Conservation (phyloP, 37 sponge, comb jelly and placozoan species). For the Chondrilla cf. caribensis region DNA sequence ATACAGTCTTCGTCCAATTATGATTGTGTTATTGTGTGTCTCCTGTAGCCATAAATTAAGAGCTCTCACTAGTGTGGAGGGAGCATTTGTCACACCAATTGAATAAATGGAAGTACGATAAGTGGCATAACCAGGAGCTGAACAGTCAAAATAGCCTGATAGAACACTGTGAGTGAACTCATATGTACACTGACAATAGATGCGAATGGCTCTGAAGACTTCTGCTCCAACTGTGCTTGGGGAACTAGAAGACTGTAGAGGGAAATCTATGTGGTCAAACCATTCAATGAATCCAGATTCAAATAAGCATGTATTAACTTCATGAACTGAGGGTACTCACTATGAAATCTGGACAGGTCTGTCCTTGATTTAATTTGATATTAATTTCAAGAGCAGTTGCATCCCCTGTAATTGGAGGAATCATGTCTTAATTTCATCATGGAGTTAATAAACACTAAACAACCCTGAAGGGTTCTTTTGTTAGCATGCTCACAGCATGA, state of each 20-base stretch:
- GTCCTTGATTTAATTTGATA: not conserved
- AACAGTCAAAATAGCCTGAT: not conserved
- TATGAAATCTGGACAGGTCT: not conserved
- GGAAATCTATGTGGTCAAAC: no score
- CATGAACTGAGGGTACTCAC: not conserved
- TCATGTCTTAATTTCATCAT: no score
- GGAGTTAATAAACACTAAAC: no score
- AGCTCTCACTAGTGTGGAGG: not conserved
- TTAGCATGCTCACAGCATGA: no score
- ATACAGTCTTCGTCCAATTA: not conserved
- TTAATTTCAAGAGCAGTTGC: not conserved
- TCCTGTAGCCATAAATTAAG: not conserved
- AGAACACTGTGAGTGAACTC: not conserved
- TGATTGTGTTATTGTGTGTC: not conserved
- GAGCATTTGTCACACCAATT: not conserved
- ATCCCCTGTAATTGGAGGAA: not conserved
- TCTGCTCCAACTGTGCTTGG: not conserved
- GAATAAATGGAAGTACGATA: not conserved
- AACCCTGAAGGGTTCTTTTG: no score
- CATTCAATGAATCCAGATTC: no score
- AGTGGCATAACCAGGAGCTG: not conserved
- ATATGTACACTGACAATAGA: constrained; percentile 5
- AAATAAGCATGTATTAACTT: no score
- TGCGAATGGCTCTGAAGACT: not conserved
- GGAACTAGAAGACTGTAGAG: not conserved